These are phyloP conservation scores for Loripinus fragilis DNA, from an alignment of 2,888 invertebrate genomes.

Conservation along the genomic window DNA sequence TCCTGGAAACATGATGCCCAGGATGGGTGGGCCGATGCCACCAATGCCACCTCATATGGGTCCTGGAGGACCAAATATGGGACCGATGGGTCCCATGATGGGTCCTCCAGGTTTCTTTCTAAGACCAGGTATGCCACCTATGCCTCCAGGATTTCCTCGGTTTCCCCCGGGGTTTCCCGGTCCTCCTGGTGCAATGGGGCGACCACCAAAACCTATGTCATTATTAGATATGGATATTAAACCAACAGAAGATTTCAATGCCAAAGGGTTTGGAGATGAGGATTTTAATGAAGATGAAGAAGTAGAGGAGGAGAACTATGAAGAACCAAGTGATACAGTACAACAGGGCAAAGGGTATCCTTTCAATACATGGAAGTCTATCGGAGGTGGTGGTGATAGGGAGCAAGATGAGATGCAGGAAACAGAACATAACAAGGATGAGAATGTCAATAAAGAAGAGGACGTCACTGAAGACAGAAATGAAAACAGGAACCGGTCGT, in stretches of 20 bases:
- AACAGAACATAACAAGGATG: constrained; percentile 32
- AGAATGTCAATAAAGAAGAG: constrained; percentile 28
- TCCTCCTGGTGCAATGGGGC: constrained; percentile 41
- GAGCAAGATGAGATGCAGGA: constrained; percentile 32
- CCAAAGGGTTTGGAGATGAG: constrained; percentile 40
- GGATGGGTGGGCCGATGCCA: constrained; percentile 40
- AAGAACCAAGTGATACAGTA: constrained; percentile 4
- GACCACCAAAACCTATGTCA: constrained; percentile 44
- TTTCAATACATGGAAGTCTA: constrained; percentile 51
- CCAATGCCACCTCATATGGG: constrained; percentile 32
- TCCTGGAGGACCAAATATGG: constrained; percentile 56
- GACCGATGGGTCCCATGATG: constrained; percentile 48
- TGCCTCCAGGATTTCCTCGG: constrained; percentile 43
- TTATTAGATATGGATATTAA: constrained; percentile 52
- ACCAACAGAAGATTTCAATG: constrained; percentile 41
- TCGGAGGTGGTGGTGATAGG: constrained; percentile 13
- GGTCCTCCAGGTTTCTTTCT: constrained; percentile 40
- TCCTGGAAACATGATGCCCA: constrained; percentile 42
- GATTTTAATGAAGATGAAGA: constrained; percentile 34
- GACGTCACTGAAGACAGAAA: constrained; percentile 32
- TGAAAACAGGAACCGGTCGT: constrained; percentile 14
- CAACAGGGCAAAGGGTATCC: constrained; percentile 31
- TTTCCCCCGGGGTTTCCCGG: constrained; percentile 55
- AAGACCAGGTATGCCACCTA: constrained; percentile 29
- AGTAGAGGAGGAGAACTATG: constrained; percentile 3